Conservation (phyloP, 2,888 invertebrate genomes). For the Hipparchia sbordonii region DNA sequence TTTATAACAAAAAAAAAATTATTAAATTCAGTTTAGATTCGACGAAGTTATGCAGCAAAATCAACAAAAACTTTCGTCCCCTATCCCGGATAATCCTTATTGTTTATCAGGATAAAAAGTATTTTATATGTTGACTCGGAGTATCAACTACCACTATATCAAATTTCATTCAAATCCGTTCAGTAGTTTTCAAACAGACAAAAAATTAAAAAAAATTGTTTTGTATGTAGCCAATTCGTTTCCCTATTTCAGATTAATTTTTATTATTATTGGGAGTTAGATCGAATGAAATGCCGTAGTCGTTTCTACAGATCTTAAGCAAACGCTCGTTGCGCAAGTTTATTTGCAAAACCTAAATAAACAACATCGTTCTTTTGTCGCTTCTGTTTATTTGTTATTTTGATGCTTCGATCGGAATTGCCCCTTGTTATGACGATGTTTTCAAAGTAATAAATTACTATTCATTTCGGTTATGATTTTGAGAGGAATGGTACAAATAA, state of each 20-base stretch:
- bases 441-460: slow-evolving; percentile 38
- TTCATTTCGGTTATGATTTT: slow-evolving; percentile 29
- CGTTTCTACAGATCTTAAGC: neutral
- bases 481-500: neutral
- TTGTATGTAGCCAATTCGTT: too few species aligned
- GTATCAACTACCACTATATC: too few species aligned
- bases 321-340: slow-evolving; percentile 35
- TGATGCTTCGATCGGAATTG: slow-evolving; percentile 44
- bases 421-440: slow-evolving; percentile 37
- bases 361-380: slow-evolving; percentile 44
- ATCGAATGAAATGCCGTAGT: neutral
- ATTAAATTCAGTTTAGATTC: too few species aligned
- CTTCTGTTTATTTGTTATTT: slow-evolving; percentile 47
- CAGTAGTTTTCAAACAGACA: too few species aligned
- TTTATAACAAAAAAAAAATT: too few species aligned
- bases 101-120: too few species aligned
- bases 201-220: too few species aligned
- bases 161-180: too few species aligned
- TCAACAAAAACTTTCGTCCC: too few species aligned
- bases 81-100: too few species aligned
- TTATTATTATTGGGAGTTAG: neutral
- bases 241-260: neutral
- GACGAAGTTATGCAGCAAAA: too few species aligned
- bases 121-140: too few species aligned
- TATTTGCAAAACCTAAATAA: slow-evolving; percentile 46